Percentiles rank a stretch among this genome's conserved stretches.
Evolutionary conservation across 2,113 vertebrate genomes (phyloP).

Genomic region (Apistogramma diplotaenia): DNA sequence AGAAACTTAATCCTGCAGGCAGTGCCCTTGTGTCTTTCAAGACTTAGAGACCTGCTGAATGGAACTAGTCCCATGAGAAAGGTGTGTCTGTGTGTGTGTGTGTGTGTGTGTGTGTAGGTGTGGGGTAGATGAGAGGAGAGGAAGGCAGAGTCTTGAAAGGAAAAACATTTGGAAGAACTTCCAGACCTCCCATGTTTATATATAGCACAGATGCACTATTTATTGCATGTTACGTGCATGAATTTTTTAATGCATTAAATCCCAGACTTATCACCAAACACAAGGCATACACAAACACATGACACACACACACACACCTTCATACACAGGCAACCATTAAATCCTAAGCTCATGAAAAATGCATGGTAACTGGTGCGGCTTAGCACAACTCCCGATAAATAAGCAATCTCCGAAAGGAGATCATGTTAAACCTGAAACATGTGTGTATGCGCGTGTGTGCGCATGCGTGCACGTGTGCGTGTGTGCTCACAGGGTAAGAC

Average conservation of each 20-base stretch:
- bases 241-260: slow-evolving; percentile 58
- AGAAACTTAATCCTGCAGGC: slow-evolving; percentile 73
- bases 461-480: neutral
- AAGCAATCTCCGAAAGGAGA: slow-evolving; percentile 66
- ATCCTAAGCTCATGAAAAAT: slow-evolving; percentile 71
- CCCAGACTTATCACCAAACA: slow-evolving; percentile 37
- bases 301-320: slow-evolving; percentile 4
- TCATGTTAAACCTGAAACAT: slow-evolving; percentile 58
- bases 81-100: neutral
- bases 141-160: slow-evolving; percentile 17
- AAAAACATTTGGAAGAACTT: slow-evolving; percentile 45
- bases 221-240: slow-evolving; percentile 30
- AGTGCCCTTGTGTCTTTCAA: slow-evolving; percentile 61
- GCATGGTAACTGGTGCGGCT: slow-evolving; percentile 65
- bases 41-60: slow-evolving; percentile 68
- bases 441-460: neutral
- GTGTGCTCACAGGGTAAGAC: slow-evolving; percentile 14
- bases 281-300: slow-evolving; percentile 27
- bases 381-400: slow-evolving; percentile 68
- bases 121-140: neutral
- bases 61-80: slow-evolving; percentile 55
- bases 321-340: slow-evolving; percentile 52
- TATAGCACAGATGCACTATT: slow-evolving; percentile 43
- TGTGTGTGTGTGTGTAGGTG: too few species aligned
- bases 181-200: slow-evolving; percentile 34